phyloP scores from a whole-genome alignment of 2,888 invertebrate species.

The Ophion slaviceki region DNA sequence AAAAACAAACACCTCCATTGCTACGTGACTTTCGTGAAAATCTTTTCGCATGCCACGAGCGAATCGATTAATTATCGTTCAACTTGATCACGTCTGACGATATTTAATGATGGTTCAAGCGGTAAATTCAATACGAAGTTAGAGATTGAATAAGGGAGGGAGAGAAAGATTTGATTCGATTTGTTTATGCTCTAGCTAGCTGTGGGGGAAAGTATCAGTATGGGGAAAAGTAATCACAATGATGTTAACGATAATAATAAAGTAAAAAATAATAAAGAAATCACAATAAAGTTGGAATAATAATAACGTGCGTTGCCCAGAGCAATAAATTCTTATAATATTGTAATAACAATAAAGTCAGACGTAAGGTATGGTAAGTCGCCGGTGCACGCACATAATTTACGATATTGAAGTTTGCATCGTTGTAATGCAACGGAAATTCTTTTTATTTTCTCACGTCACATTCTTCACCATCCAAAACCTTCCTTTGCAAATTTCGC shows the following conservation, averaged over 20 bases:
- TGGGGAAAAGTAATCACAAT: background rate
- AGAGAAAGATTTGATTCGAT: background rate
- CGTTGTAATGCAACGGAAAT: too few species aligned
- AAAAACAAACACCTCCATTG: constrained; percentile 45
- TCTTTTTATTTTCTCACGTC: too few species aligned
- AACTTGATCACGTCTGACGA: constrained; percentile 28
- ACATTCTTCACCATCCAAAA: too few species aligned
- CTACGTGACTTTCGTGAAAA: constrained; percentile 35
- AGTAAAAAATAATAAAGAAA: background rate
- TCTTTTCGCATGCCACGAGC: background rate
- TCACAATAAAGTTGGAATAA: background rate
- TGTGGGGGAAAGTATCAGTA: background rate
- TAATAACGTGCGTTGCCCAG: background rate
- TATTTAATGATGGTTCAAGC: constrained; percentile 25
- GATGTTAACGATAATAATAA: background rate
- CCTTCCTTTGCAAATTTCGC: too few species aligned
- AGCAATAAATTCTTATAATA: background rate
- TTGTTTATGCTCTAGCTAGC: background rate
- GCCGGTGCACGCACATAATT: too few species aligned
- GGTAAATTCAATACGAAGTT: constrained; percentile 5
- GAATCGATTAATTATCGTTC: constrained; percentile 31
- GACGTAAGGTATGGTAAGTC: background rate
- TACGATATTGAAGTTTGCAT: too few species aligned
- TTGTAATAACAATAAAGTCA: background rate
- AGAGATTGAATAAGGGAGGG: background rate